phyloP scores from a whole-genome alignment of 2,113 vertebrate species.

The Reinhardtius hippoglossoides region DNA sequence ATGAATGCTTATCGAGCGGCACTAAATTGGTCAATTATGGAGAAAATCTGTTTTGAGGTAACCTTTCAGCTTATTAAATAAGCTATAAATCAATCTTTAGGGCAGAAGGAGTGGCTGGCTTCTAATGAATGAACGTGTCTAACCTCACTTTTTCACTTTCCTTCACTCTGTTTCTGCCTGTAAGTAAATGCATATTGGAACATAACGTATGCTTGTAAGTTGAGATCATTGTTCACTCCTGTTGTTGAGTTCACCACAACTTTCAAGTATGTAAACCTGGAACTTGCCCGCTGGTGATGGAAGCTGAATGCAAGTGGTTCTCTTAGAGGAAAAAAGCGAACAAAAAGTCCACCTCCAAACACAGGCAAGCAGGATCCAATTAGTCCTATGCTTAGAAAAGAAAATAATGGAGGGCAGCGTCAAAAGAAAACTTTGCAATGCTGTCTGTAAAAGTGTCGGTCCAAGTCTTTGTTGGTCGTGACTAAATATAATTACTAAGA shows the following conservation, averaged over 20 bases:
- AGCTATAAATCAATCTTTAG: constrained; percentile 77
- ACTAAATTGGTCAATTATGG: constrained; percentile 77
- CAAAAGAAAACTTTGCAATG: constrained; percentile 67
- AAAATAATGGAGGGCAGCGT: constrained; percentile 67
- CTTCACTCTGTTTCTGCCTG: constrained; percentile 7
- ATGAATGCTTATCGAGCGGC: constrained; percentile 73
- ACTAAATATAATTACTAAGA: constrained; percentile 78
- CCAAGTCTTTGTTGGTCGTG: constrained; percentile 68
- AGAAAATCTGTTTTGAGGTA: constrained; percentile 78
- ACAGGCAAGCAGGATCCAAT: constrained; percentile 63
- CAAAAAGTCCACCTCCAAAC: constrained; percentile 53
- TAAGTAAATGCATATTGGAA: background rate
- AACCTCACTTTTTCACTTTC: constrained; percentile 42
- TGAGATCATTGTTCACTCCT: too few relatives aligned
- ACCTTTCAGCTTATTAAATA: constrained; percentile 80
- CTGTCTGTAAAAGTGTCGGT: constrained; percentile 54
- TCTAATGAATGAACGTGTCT: constrained; percentile 66
- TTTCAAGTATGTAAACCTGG: constrained; percentile 11
- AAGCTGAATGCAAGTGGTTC: constrained; percentile 36
- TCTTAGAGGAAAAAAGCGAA: constrained; percentile 37
- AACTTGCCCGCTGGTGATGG: constrained; percentile 29
- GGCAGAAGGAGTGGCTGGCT: constrained; percentile 61
- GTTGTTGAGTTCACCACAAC: constrained; percentile 16
- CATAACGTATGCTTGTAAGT: background rate
- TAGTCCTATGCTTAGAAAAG: constrained; percentile 57